A percentile compares a stretch with the other conserved stretches of the same genome.
phyloP scores from a whole-genome alignment of 1,140 invertebrate species.

The Zaprionus capensis region DNA sequence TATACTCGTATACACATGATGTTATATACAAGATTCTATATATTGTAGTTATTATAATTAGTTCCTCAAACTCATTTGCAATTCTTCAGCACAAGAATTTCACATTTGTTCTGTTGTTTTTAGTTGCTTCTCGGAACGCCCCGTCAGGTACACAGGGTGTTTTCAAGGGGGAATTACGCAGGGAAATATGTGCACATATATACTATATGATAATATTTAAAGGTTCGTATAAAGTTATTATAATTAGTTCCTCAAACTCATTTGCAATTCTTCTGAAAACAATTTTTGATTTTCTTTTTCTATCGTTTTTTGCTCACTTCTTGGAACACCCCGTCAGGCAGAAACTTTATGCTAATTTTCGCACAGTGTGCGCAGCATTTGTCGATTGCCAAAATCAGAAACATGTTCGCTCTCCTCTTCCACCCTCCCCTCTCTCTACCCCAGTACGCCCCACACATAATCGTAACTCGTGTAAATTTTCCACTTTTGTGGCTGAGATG shows the following conservation, averaged over 20 bases:
- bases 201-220: not conserved
- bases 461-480: conserved; percentile 64
- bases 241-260: conserved; percentile 2
- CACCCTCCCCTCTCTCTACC: not conserved
- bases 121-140: not conserved
- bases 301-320: not conserved
- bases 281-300: not conserved
- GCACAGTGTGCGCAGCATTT: conserved; percentile 70
- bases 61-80: not conserved
- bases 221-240: not conserved
- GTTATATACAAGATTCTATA: not conserved
- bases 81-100: not conserved
- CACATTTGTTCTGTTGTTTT: no score
- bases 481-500: conserved; percentile 26
- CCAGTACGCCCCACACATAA: conserved; percentile 13
- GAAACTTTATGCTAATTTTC: conserved; percentile 67
- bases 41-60: not conserved
- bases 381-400: conserved; percentile 75
- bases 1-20: not conserved
- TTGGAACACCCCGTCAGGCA: conserved; percentile 31
- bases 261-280: not conserved
- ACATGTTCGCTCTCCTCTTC: conserved; percentile 44
- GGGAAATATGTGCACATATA: not conserved
- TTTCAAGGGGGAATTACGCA: not conserved
- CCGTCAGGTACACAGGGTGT: not conserved